Evolutionary conservation across 2,797 vertebrate species (phyloP), one percentile per base, ranked within the genome.

Genomic region (Sebastes trivittatus): DNA sequence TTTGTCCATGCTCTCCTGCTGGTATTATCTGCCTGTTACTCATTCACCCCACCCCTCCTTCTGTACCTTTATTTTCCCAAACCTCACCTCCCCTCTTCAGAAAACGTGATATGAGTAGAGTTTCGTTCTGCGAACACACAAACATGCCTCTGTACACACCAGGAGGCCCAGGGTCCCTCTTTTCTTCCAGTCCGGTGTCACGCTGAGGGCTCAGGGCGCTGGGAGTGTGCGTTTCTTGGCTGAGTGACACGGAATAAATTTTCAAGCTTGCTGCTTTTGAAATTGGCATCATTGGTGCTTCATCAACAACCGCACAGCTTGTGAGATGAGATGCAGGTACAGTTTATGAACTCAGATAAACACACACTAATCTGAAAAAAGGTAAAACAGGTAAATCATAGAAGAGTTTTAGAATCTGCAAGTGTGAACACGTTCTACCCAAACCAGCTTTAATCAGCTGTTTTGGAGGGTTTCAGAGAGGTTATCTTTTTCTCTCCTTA

Each of bases 11-110:
- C 67, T 52, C 61, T 55, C 70, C 71, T 55, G 60, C 63, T 62
- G 63, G 58, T 81, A 59, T 84, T 81, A 82, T 72, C 77, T 75
- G 38, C 59, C 29, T 72, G 69, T 88, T 87, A 73, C 73, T 89
- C 82, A 67, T 77, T 70, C 73, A 34, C 62, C 72, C 30, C 56
- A 6, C 65, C 70, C 70, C 67, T 66, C 77, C 67, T 34, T 49
- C 68, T 67, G 11, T 49, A 23, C 67, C 42, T 36, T 54, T 74
- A 61, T 72, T 30, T 27, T 61, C 11, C 23, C 32, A 67, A 55
- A 49, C 42, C 80, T 81, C 77, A 25, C 71, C 80, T 76, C 73
- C 14, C 52, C 68, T 77, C 66, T 64, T 68, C 58, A 72, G 11
- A 36, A 36, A 74, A 79, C 5, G 27, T 73, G 63, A 60, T 74